Evolutionary conservation across 2,113 vertebrate species (phyloP).

Genomic region (Glaucidium brasilianum): DNA sequence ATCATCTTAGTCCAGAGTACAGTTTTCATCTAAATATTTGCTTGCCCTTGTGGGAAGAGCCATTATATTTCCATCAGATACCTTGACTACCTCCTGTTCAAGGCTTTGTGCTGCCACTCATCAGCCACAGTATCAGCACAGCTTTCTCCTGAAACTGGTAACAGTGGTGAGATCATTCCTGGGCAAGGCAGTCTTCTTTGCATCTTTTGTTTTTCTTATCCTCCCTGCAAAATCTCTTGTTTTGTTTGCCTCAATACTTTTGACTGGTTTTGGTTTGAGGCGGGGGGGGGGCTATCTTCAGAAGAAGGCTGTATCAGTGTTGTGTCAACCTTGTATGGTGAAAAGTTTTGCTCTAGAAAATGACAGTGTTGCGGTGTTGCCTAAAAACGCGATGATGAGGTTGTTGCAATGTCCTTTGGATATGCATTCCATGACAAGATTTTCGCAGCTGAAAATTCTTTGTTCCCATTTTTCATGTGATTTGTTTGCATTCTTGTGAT

Average conservation of each 20-base stretch:
- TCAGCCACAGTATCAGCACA: not conserved
- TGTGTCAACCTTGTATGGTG: not conserved
- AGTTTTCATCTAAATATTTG: not conserved
- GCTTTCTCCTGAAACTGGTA: not conserved
- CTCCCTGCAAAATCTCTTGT: not conserved
- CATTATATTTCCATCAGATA: not conserved
- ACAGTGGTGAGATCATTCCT: not conserved
- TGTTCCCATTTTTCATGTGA: not conserved
- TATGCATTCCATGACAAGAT: not conserved
- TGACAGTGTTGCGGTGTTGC: not conserved
- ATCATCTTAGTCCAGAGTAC: accelerated
- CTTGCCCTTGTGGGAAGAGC: not conserved
- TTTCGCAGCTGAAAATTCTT: not conserved
- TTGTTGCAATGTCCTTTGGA: not conserved
- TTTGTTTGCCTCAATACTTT: not conserved
- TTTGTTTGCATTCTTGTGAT: not conserved
- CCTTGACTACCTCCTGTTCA: accelerated
- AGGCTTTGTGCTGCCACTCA: not conserved
- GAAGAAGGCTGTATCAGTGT: not conserved
- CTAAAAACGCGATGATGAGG: not conserved
- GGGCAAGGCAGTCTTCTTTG: not conserved
- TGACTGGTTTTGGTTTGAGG: not conserved
- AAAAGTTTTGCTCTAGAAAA: not conserved
- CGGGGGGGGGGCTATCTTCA: not conserved
- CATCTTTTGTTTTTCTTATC: not conserved